A percentile compares a stretch with the other conserved stretches of the same genome.
These are phyloP conservation scores for Mugil cephalus DNA, from an alignment of 2,113 vertebrate genomes.

Conservation along the genomic window DNA sequence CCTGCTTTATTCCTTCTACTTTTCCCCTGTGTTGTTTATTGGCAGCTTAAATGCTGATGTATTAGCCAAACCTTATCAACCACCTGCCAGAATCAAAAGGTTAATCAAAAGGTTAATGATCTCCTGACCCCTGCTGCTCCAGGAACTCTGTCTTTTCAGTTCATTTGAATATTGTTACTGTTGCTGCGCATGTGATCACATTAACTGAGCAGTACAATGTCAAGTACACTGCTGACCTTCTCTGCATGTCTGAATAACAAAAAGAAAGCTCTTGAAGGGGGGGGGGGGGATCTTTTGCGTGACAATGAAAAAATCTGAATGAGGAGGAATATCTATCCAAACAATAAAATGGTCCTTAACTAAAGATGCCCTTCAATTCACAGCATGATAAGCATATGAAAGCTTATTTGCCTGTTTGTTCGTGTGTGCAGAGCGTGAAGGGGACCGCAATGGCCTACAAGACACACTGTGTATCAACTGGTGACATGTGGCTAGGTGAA, in stretches of 20 bases:
- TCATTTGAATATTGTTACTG: conserved; percentile 33
- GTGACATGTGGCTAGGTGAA: conserved; percentile 62
- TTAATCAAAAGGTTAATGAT: conserved; percentile 70
- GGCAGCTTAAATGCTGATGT: conserved; percentile 16
- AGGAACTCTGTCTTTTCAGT: conserved; percentile 19
- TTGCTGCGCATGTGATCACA: conserved; percentile 14
- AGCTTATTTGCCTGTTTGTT: conserved; percentile 41
- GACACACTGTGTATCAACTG: conserved; percentile 68
- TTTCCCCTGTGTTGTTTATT: background rate
- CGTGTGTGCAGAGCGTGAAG: conserved; percentile 72
- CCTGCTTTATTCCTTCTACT: background rate
- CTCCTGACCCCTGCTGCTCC: conserved; percentile 32
- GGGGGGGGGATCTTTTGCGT: background rate
- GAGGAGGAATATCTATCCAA: background rate
- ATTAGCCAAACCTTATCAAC: conserved; percentile 17
- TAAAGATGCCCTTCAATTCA: conserved; percentile 6
- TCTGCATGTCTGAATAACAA: background rate
- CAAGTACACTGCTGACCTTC: conserved; percentile 42
- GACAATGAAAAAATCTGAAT: background rate
- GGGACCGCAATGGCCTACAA: conserved; percentile 54
- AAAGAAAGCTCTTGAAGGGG: background rate
- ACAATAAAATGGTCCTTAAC: background rate
- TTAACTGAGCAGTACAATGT: conserved; percentile 1
- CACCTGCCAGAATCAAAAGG: conserved; percentile 58
- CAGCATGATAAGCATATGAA: conserved; percentile 31